Conservation (phyloP, 2,888 invertebrate genomes). For the Dione juno region DNA sequence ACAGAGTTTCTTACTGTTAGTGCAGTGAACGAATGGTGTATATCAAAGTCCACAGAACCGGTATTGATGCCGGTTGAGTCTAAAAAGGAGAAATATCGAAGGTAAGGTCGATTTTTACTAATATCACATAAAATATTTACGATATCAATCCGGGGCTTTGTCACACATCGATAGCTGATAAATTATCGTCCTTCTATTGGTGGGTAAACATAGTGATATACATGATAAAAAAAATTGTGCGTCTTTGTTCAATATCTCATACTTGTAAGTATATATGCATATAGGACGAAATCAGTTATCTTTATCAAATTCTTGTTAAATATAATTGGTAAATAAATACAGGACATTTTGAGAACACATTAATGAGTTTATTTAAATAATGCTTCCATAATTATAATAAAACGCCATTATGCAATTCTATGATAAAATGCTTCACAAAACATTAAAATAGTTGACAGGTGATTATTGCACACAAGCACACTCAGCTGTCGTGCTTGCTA, state of each 20-base stretch:
- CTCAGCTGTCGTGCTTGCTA: constrained; percentile 52
- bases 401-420: constrained; percentile 37
- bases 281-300: not conserved
- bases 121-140: constrained; percentile 61
- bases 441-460: constrained; percentile 47
- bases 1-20: constrained; percentile 78
- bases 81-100: constrained; percentile 81
- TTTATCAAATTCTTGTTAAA: not conserved
- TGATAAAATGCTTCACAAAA: constrained; percentile 46
- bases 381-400: constrained; percentile 4
- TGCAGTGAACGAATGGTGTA: constrained; percentile 82
- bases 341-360: not conserved
- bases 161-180: constrained; percentile 66
- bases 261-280: constrained; percentile 40
- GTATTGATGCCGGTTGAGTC: constrained; percentile 75
- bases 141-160: constrained; percentile 67
- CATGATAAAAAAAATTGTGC: constrained; percentile 51
- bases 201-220: constrained; percentile 54
- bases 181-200: constrained; percentile 63
- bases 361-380: not conserved
- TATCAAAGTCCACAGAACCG: constrained; percentile 73
- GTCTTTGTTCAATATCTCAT: constrained; percentile 59
- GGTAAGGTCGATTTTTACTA: constrained; percentile 71
- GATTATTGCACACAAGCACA: constrained; percentile 54
- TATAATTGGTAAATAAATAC: not conserved